Evolutionary conservation across 1,140 invertebrate species (phyloP).

Genomic region (Lepidostoma basale): DNA sequence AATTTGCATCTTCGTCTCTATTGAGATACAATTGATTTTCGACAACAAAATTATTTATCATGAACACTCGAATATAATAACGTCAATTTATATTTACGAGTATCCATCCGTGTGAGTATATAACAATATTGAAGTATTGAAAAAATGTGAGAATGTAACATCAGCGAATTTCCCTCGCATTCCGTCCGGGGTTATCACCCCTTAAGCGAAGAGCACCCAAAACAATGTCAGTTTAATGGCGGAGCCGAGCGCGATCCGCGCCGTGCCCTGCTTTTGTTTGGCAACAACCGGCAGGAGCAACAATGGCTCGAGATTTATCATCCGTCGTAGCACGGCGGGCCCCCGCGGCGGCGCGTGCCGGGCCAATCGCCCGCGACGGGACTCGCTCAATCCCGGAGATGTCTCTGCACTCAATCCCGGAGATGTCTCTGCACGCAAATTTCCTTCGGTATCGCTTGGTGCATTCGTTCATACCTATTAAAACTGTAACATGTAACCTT

Average conservation of each 20-base stretch:
- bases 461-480: too few species aligned
- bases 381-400: neutral
- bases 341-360: neutral
- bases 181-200: neutral
- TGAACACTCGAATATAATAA: too few species aligned
- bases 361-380: neutral
- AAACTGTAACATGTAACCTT: too few species aligned
- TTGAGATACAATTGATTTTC: too few species aligned
- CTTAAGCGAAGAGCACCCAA: neutral
- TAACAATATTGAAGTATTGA: too few species aligned
- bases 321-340: neutral
- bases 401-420: too few species aligned
- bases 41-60: too few species aligned
- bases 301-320: neutral
- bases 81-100: too few species aligned
- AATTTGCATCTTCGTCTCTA: too few species aligned
- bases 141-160: conserved; percentile 15
- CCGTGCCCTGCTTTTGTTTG: conserved; percentile 3
- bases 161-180: conserved; percentile 1
- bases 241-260: neutral
- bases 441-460: too few species aligned
- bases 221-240: neutral
- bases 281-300: conserved; percentile 2
- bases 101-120: too few species aligned
- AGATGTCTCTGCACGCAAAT: too few species aligned